Base-by-base conservation (phyloP, 2,797 vertebrate genomes). In the Malacoctenus gilli region DNA sequence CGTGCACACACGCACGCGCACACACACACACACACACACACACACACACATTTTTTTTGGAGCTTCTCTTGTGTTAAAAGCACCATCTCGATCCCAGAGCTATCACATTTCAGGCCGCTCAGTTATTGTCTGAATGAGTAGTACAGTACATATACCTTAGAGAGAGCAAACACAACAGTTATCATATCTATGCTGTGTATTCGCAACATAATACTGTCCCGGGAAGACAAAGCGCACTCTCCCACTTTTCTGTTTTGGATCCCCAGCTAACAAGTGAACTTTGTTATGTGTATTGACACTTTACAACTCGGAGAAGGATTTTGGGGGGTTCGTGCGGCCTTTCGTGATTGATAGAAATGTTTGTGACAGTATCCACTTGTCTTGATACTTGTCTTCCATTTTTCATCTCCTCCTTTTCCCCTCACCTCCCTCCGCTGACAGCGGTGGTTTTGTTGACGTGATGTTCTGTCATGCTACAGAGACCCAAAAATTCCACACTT, bases 271-370 rank as follows among this genome's bases (percentile, higher is more conserved):
- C 63, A 57, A 61, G 63, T 55, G 74, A 79, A 74, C 49, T 69
- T 73, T 57, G 38, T 68, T 60, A 49, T 59, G 22, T 10, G 19
- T 59, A 50, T 34, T 58, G 43, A 67, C 36, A 67, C 35, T 42
- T 35, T 13, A 30, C 32, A 31, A 55, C 41, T 42, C 59, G 39
- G 49, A 37, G 51, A 53, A 64, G 60, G 56, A 44, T 62, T 44
- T 12, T 4, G 1, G 14, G n/a, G 20, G 30, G 25, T 34, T 47
- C 41, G 22, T 51, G 60, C 2, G 4, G 31, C 14, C 19, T 42
- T 58, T 41, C 31, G 13, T 74, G 77, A 81, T 74, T 74, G 83
- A 87, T 75, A 64, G 75, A 79, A 75, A 71, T 73, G 59, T 75
- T 68, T 53, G 44, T 72, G 78, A 78, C 75, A 65, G 71, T 42